Percentiles rank a stretch among this genome's conserved stretches.
Evolutionary conservation across 1,140 invertebrate species (phyloP).

Genomic region (Eurosta solidaginis): DNA sequence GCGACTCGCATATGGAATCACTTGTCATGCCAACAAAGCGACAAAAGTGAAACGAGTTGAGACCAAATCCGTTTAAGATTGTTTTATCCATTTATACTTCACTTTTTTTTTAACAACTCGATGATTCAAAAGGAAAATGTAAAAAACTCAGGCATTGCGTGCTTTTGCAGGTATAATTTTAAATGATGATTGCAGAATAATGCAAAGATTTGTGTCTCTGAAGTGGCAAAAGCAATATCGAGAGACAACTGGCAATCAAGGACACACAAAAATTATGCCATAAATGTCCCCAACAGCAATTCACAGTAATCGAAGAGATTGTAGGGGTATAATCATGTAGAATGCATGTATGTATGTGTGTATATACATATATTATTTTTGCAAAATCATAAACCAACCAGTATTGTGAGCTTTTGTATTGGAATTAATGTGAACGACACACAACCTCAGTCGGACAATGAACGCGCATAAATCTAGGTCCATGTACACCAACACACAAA

Average conservation of each 20-base stretch:
- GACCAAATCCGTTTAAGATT: too few relatives aligned
- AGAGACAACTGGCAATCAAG: constrained; percentile 17
- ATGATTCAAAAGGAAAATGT: too few relatives aligned
- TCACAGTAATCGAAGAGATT: neutral
- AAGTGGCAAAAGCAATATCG: neutral
- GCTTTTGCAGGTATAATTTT: too few relatives aligned
- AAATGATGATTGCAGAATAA: too few relatives aligned
- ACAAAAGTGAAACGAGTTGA: too few relatives aligned
- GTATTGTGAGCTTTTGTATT: neutral
- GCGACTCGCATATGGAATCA: neutral
- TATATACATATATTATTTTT: neutral
- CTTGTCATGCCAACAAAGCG: neutral
- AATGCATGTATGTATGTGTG: neutral
- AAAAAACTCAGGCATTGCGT: too few relatives aligned
- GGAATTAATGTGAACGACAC: neutral
- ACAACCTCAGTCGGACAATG: neutral
- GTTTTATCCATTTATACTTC: too few relatives aligned
- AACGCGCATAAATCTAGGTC: neutral
- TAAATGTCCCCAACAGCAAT: constrained; percentile 3
- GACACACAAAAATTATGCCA: neutral
- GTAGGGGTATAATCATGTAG: neutral
- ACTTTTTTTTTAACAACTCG: too few relatives aligned
- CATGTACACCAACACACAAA: neutral
- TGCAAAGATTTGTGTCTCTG: neutral
- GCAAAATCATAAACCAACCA: neutral